Evolutionary conservation across 2,113 vertebrate species (phyloP), one percentile per base, ranked within the genome.

Genomic region (Acrocephalus arundinaceus): DNA sequence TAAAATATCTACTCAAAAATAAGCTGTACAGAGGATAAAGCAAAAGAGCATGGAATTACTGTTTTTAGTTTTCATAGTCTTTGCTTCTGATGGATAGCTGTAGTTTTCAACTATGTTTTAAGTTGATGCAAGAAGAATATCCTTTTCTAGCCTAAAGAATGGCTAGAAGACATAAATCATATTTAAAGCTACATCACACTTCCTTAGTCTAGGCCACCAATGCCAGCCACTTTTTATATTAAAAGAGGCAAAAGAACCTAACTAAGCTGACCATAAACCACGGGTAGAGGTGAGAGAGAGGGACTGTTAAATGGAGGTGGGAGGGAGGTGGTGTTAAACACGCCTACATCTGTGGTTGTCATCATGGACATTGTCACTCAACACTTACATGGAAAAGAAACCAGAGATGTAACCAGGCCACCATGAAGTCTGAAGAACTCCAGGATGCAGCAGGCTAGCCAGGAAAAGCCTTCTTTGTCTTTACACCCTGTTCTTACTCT

Each of bases 311-410:
- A 73, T 1, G 11, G 43, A 58, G 15, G 19, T 54, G 35, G 49
- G 62, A 51, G 37, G 25, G 54, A 46, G 39, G 4, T 48, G 43
- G 35, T 41, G 46, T 86, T 84, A 80, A 89, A 79, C 16, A 4
- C 15, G 3, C 13, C 41, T 57, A 51, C 92, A 93, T 65, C 81
- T 97, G 94, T 54, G 72, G 73, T 89, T 97, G 95, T 63, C 41
- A 87, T 96, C 81, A 93, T 3, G 16, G 43, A 41, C 52, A n/a
- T 28, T 5, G 7, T 86, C 45, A 39, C 75, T 93, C 91, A 48
- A 39, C 20, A 25, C 43, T 31, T 59, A 13, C 77, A 59, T n/a
- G 24, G 61, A 63, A 83, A 65, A 82, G 23, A 70, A 87, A 35
- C n/a, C 37, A 57, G 25, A 49, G 25, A 23, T 4, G 10, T 52